These are phyloP conservation scores for Colistium nudipinnis DNA, from an alignment of 2,113 vertebrate genomes.

Conservation along the genomic window DNA sequence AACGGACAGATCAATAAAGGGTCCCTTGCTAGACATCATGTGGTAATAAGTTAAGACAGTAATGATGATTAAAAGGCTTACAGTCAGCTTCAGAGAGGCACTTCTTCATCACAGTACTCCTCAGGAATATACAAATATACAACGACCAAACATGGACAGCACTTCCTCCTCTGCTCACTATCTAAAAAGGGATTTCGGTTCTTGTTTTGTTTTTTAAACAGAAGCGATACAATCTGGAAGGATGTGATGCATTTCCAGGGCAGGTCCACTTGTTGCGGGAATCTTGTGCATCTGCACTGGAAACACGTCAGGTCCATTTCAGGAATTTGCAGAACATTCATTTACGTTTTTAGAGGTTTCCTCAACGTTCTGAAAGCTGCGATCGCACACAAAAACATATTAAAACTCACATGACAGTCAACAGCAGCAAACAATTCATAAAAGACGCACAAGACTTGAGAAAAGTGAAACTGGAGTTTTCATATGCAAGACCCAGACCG, in stretches of 20 bases:
- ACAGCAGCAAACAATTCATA: no score
- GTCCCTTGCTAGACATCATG: constrained; percentile 11
- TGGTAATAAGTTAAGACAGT: constrained; percentile 12
- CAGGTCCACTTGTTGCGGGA: neutral
- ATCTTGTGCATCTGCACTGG: neutral
- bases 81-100: constrained; percentile 31
- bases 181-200: neutral
- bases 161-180: neutral
- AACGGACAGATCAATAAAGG: constrained; percentile 17
- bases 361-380: no score
- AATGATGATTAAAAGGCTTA: constrained; percentile 8
- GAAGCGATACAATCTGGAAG: neutral
- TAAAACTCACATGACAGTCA: no score
- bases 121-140: neutral
- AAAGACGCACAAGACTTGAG: no score
- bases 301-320: neutral
- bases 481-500: no score
- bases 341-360: no score
- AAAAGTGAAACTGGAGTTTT: no score
- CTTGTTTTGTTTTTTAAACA: neutral
- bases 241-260: neutral
- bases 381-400: no score
- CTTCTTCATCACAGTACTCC: constrained; percentile 27
- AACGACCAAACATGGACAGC: neutral
- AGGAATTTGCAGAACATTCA: neutral